Conservation (phyloP, 1,140 invertebrate genomes). For the Zaprionus tsacasi region DNA sequence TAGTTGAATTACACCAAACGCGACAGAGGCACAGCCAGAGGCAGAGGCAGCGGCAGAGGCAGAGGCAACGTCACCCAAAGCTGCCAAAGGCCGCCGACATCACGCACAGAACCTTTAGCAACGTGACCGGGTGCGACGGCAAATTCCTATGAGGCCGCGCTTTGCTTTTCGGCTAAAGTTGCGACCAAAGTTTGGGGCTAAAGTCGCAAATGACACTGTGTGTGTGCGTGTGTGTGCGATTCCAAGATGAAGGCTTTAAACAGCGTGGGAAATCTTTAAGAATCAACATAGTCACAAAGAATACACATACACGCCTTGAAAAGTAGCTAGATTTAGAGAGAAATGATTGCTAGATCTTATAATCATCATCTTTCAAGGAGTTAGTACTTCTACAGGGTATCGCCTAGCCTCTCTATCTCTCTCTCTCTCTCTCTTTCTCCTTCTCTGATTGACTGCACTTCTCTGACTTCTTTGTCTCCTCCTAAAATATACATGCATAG, state of each 20-base stretch:
- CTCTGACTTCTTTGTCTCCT: background rate
- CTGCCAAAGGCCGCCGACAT: conserved; percentile 3
- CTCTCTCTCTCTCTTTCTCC: too few relatives aligned
- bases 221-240: background rate
- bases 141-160: background rate
- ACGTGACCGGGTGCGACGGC: conserved; percentile 4
- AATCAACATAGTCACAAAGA: background rate
- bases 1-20: background rate
- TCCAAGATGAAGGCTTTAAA: background rate
- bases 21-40: too few relatives aligned
- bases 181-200: background rate
- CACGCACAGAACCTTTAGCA: conserved; percentile 1
- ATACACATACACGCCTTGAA: background rate
- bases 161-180: conserved; percentile 2
- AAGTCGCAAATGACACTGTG: too few relatives aligned
- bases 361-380: too few relatives aligned
- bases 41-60: background rate
- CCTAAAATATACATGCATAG: background rate
- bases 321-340: background rate
- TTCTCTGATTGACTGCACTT: background rate
- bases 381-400: background rate
- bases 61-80: background rate
- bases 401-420: too few relatives aligned
- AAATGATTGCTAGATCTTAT: too few relatives aligned
- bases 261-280: background rate